Evolutionary conservation across 2,797 vertebrate species (phyloP).

Genomic region (Clarias pachynema): DNA sequence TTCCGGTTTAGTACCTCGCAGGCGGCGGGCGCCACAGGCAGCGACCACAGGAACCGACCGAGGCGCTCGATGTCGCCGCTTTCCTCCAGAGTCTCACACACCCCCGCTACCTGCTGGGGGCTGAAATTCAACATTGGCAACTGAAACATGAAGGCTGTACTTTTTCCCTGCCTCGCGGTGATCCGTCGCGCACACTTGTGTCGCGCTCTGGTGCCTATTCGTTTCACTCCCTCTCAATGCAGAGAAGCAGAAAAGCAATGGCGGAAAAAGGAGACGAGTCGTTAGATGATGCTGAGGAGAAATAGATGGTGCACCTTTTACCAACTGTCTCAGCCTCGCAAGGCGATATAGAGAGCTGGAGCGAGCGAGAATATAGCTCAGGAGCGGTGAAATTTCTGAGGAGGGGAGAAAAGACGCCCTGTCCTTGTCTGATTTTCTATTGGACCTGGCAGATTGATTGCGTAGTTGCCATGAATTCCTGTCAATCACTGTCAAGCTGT

Average conservation of each 20-base stretch:
- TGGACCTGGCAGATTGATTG: slow-evolving; percentile 91
- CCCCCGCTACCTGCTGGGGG: slow-evolving; percentile 99
- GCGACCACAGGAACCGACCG: slow-evolving; percentile 98
- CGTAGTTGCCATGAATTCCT: slow-evolving; percentile 87
- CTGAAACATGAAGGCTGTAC: slow-evolving; percentile 94
- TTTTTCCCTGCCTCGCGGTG: slow-evolving; percentile 62
- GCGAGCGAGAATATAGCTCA: slow-evolving; percentile 75
- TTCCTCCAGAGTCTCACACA: slow-evolving; percentile 99
- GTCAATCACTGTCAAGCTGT: slow-evolving; percentile 90
- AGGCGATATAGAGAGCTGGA: slow-evolving; percentile 70
- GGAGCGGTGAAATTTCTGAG: slow-evolving; percentile 78
- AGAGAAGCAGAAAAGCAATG: slow-evolving; percentile 70
- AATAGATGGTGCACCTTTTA: slow-evolving; percentile 65
- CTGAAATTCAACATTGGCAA: slow-evolving; percentile 98
- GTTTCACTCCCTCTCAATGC: slow-evolving; percentile 53
- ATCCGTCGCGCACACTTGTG: slow-evolving; percentile 53
- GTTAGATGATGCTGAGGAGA: slow-evolving; percentile 58
- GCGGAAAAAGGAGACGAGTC: slow-evolving; percentile 69
- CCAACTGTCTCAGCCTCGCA: slow-evolving; percentile 74
- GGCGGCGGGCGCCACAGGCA: slow-evolving; percentile 95
- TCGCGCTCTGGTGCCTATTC: slow-evolving; percentile 46
- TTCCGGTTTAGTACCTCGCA: slow-evolving; percentile 98
- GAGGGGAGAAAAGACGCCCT: slow-evolving; percentile 76
- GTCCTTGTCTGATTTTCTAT: slow-evolving; percentile 82
- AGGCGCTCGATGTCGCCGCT: slow-evolving; percentile 98